Evolutionary conservation across 2,888 invertebrate genomes (phyloP), one percentile per base, ranked within the genome.

Genomic region (Hydropsyche betteni): DNA sequence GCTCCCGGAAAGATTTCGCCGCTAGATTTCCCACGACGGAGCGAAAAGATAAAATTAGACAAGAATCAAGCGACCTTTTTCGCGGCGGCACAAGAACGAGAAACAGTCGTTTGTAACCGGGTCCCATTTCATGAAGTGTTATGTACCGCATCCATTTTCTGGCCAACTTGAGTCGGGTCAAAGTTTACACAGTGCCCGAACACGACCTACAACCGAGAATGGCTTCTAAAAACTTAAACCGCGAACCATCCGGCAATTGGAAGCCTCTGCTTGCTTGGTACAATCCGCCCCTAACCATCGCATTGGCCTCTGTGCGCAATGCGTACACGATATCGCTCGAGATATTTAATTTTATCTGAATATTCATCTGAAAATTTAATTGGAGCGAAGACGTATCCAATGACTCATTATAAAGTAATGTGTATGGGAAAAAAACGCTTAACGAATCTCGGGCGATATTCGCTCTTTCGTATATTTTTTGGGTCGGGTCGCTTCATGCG

Each of bases 121-220:
- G 33, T 53, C 70, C 70, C 70, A 52, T 70, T 70, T 70, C 70
- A 70, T 72, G 72, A 50, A 55, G 72, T 72, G 70, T 72, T 72
- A 72, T 72, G 38, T 50, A 38, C 58, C 72, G 14, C 72, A 16
- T 72, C 58, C 58, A 72, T 72, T 70, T 70, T 70, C 72, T 58
- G 58, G 61, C 55, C 72, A 44, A 72, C 58, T 72, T 72, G 61
- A 72, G 58, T 61, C 36, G 72, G 72, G 55, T 72, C 72, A 72
- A 72, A 72, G 72, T 72, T 72, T 72, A 24, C 70, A 52, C 70
- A 53, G 72, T 51, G n/a, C 58, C 58, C 72, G n/a, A 58, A 72
- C 58, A 72, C 44, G 44, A 53, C 53, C 52, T 70, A 53, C 33
- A 58, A 58, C 58, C 34, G 72, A 24, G 44, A 50, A 70, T n/a